Evolutionary conservation across 2,888 invertebrate species (phyloP), one percentile per base, ranked within the genome.

Genomic region (Drosophila algonquin): DNA sequence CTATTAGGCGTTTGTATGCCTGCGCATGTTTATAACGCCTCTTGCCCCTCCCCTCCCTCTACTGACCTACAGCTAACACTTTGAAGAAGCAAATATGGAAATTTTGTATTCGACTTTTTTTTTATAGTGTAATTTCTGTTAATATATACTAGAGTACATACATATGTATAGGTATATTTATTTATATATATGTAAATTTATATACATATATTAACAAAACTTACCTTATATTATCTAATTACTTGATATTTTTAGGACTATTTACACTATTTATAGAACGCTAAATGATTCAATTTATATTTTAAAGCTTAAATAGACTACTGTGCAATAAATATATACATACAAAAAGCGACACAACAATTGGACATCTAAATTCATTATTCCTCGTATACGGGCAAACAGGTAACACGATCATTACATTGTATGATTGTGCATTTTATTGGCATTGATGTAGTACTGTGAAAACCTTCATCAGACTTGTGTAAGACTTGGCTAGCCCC

Each of bases 251-350:
- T 77, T 65, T 67, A 67, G 53, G 65, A 18, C 50, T 65, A 65
- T 55, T 65, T 65, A 64, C 48, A 65, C 54, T n/a, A 53, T 48
- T 54, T 54, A n/a, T 65, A 65, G 65, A 10, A 47, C 54, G 65
- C 54, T 65, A 57, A 55, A 55, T 48, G 61, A 61, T 63, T 64
- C 55, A 60, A 69, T 73, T 64, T 63, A 65, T 63, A 73, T 55
- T 57, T 61, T 60, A 76, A 80, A 69, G 85, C 82, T 77, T 80
- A 82, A 80, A 72, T 62, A 75, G 65, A 65, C 72, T 76, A 85
- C 80, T 81, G 81, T 81, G 81, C 81, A 81, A 81, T 85, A 82
- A 83, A 73, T 68, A 73, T 62, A 69, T 58, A 72, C 50, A 67
- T 53, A 51, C 48, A 72, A 60, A 52, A 44, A 67, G 10, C 40